A percentile compares a stretch with the other conserved stretches of the same genome.
Evolutionary conservation across 2,113 vertebrate species (phyloP).

Genomic region (Corythaixoides concolor): DNA sequence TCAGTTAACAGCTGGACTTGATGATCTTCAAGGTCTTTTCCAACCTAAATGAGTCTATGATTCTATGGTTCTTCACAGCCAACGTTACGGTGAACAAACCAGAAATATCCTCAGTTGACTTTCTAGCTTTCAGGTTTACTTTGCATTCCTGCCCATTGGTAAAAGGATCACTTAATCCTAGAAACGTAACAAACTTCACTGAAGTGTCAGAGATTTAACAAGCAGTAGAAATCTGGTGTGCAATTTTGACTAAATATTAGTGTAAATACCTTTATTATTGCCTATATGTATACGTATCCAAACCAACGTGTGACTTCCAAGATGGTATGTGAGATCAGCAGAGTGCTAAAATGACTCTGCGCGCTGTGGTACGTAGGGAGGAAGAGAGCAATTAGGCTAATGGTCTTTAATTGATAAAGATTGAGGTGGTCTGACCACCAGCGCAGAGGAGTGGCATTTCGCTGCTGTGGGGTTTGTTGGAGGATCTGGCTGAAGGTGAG

Average conservation of each 20-base stretch:
- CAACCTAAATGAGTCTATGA: background rate
- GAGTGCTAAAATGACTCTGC: background rate
- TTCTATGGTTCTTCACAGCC: background rate
- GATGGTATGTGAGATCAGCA: background rate
- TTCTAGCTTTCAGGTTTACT: background rate
- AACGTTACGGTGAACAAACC: background rate
- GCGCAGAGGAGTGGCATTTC: background rate
- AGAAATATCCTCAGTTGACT: background rate
- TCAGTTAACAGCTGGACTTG: accelerated
- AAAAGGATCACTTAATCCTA: background rate
- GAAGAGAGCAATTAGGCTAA: slow-evolving; percentile 2
- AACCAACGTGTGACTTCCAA: background rate
- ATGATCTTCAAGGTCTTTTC: background rate
- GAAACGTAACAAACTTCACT: background rate
- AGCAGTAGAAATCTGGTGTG: background rate
- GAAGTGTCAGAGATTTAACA: background rate
- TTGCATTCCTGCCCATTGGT: background rate
- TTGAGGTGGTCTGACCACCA: background rate
- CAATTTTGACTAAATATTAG: background rate
- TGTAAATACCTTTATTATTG: background rate
- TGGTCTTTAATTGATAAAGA: background rate
- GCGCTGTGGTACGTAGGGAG: background rate
- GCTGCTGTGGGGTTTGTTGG: background rate
- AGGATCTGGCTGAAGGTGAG: background rate
- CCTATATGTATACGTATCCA: accelerated